Percentiles rank a stretch among this genome's conserved stretches.
phyloP scores from a whole-genome alignment of 1,140 invertebrate genomes.

The Homarus americanus region DNA sequence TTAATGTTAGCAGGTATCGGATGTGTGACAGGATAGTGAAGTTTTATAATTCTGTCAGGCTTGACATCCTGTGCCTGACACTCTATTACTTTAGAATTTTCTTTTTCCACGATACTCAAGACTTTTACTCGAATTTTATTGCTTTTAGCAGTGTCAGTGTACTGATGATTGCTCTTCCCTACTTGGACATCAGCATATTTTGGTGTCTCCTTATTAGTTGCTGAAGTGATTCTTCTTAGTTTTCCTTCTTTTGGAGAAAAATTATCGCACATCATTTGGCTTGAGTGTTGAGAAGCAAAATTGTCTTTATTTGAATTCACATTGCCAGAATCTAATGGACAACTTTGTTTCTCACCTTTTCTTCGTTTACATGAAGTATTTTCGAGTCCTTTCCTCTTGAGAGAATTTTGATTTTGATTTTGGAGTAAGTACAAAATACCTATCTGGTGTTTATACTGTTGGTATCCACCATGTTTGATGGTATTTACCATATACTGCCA shows the following conservation, averaged over 20 bases:
- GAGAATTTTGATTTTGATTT: not conserved
- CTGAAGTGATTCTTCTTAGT: not conserved
- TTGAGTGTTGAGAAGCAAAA: not conserved
- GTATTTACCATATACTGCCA: slow-evolving; percentile 19
- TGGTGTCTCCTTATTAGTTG: not conserved
- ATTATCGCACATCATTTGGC: not conserved
- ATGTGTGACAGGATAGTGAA: not conserved
- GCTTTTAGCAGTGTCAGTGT: not conserved
- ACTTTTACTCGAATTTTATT: not conserved
- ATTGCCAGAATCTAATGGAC: not conserved
- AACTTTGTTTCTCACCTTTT: not conserved
- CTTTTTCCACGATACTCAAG: not conserved
- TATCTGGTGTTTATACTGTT: slow-evolving; percentile 3
- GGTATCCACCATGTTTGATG: slow-evolving; percentile 17
- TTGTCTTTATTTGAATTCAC: not conserved
- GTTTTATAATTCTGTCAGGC: not conserved
- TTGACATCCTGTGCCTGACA: not conserved
- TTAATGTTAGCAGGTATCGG: not conserved
- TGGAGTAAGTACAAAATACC: slow-evolving; percentile 17
- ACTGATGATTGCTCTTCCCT: not conserved
- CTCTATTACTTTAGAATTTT: not conserved
- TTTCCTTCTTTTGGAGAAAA: not conserved
- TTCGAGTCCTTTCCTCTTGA: not conserved
- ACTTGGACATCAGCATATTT: not conserved
- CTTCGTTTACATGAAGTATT: not conserved